Evolutionary conservation across 2,888 invertebrate species (phyloP), one percentile per base, ranked within the genome.

Genomic region (Caenorhabditis virilis): DNA sequence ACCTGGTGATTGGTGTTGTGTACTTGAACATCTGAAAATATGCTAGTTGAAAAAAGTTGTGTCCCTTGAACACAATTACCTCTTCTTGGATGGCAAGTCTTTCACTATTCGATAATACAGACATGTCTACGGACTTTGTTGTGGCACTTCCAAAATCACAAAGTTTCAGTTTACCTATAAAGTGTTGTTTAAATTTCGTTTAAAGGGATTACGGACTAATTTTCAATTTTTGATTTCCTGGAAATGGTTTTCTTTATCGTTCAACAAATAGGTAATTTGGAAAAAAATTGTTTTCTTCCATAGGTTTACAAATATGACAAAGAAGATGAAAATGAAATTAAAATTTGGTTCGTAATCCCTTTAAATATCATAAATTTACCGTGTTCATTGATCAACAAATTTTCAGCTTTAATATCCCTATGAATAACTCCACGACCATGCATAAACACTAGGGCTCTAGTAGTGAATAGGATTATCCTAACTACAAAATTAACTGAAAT

Each of bases 61-160:
- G 7, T n/a, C n/a, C n/a, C n/a, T n/a, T n/a, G 15, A 6, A 43
- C 11, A 6, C 43, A n/a, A 3, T 15, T 22, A 65, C 65, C 45
- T 66, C 57, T 50, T 66, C 66, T 23, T 66, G 66, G 25, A 57
- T 45, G 0, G 60, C 56, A 42, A 57, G 46, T 46, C 66, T 38
- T 4, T 48, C 60, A 18, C 42, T 57, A 36, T 60, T 56, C 18
- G 56, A 51, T 15, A 66, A 30, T 11, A 54, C 42, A 0, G 58
- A 51, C 60, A 66, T 57, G 7, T 61, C 56, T n/a, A 57, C 38
- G 1, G 53, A 53, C 27, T 66, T 59, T 18, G 48, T 57, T 18
- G 66, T 66, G 15, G 66, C 60, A 50, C 60, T 60, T 53, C 66
- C 66, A 39, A 66, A 66, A 57, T 66, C 66, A 27, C 66, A 66